These are phyloP conservation scores for Emydura subglobosa DNA, from an alignment of 2,113 vertebrate genomes.

Conservation along the genomic window DNA sequence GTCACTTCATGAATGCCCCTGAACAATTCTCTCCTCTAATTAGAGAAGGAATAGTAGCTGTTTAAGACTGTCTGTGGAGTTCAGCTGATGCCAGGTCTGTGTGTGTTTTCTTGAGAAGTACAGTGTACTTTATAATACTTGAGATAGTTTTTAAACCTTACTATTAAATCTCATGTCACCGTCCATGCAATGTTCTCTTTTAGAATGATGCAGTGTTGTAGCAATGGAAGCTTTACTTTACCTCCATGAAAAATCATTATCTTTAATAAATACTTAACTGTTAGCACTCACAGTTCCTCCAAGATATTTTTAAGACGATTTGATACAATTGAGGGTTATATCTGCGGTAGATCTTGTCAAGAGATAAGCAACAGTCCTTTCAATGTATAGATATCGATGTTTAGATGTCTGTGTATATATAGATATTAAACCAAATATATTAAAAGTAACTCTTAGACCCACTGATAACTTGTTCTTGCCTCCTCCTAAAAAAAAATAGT, in stretches of 20 bases:
- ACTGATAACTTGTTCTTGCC: background rate
- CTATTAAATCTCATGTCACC: background rate
- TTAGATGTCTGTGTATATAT: background rate
- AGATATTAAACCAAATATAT: background rate
- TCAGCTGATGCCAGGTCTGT: accelerated
- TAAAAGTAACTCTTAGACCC: background rate
- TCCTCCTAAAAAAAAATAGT: background rate
- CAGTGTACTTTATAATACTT: background rate
- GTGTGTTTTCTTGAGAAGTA: background rate
- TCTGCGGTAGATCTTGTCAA: background rate
- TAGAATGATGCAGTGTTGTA: background rate
- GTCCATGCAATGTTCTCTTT: background rate
- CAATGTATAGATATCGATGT: background rate
- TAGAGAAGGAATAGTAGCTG: constrained; percentile 7
- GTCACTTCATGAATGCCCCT: background rate
- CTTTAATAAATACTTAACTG: background rate
- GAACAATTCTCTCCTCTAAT: constrained; percentile 35
- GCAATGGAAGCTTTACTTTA: background rate
- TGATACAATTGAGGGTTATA: background rate
- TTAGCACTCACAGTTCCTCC: background rate
- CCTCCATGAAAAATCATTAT: background rate
- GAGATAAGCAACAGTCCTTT: background rate
- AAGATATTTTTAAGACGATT: background rate
- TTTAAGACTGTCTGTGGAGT: background rate
- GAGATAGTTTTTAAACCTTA: background rate